Evolutionary conservation across 2,113 vertebrate species (phyloP), one percentile per base, ranked within the genome.

Genomic region (Thymallus thymallus): DNA sequence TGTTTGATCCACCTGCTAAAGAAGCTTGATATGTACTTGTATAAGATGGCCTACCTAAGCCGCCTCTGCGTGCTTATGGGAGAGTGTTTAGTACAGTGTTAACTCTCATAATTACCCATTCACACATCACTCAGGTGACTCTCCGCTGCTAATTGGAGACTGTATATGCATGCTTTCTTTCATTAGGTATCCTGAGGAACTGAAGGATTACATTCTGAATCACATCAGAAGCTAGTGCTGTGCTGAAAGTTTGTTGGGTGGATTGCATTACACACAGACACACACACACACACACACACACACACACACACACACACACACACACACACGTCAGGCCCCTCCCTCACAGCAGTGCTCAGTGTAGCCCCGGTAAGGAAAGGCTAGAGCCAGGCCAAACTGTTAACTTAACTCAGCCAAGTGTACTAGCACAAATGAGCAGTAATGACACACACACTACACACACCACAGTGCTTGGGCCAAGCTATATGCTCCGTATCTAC

Each of bases 341-440:
- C 6, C 32, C 32, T 32, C 32, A 5, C 22, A 63, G 22, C 6
- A 23, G 6, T 32, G 32, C 5, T 32, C 32, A 32, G 6, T 32
- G 32, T 32, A 32, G 6, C 32, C 32, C 32, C 32, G 6, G 32
- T 32, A 32, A 32, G 32, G 32, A 32, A 32, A 32, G 30, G 30
- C 30, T 32, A 32, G 5, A 32, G 32, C 32, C 32, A 64, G 84
- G 82, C 78, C 84, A 86, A 91, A 90, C 87, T 85, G 87, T 87
- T 86, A 86, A 84, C 80, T 88, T 84, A 85, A 80, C 84, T 82
- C 85, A 87, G 87, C 86, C 88, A 85, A 90, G 87, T 88, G 88
- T 82, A 87, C 91, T 89, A 86, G 81, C 85, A 84, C 86, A 89
- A 87, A 91, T 86, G 32, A 32, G 5, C 32, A 6, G 32, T 6